Base-by-base conservation (phyloP, 64 coral and sea anemone species). In the Orbicella faveolata region DNA sequence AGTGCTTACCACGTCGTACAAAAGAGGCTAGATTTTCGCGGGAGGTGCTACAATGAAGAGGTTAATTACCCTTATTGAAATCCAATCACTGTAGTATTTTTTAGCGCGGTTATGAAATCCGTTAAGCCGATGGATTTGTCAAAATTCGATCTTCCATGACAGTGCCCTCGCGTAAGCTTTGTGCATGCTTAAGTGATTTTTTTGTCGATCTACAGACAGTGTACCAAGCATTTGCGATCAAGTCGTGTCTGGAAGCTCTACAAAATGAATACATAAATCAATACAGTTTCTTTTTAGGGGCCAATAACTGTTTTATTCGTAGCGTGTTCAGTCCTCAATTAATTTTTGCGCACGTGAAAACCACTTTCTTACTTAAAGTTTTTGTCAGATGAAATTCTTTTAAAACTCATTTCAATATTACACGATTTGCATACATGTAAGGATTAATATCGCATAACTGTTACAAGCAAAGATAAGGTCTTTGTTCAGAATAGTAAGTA, bases 91-190 rank as follows among this genome's bases (percentile, higher is more conserved):
- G 25, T 2, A 70, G 21, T 70, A 23, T 23, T 9, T 23, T 70
- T n/a, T 26, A 26, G 67, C 30, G 9, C 21, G 30, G 19, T 26
- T 3, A 23, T n/a, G n/a, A 26, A 26, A 70, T 11, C 21, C 25
- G 67, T 70, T 30, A 68, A 70, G 67, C 67, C 67, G 21, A 25
- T 26, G 67, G 67, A 70, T n/a, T 70, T 70, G n/a, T 26, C 11
- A 6, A 70, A 70, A 70, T 70, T 70, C 67, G 67, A 70, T 70
- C 67, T 70, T 70, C 23, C 23, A 70, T 70, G 67, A 70, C 64
- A 21, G 62, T 64, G 20, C 64, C 23, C 23, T 70, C 21, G 20
- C 67, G 67, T 70, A 70, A 70, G 67, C 67, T 26, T 26, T n/a
- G 67, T 70, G 67, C 23, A 70, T 70, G 67, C 67, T 70, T 70